A percentile compares a stretch with the other conserved stretches of the same genome.
Conservation (phyloP, 2,113 vertebrate genomes). For the Motacilla tschutschensis region DNA sequence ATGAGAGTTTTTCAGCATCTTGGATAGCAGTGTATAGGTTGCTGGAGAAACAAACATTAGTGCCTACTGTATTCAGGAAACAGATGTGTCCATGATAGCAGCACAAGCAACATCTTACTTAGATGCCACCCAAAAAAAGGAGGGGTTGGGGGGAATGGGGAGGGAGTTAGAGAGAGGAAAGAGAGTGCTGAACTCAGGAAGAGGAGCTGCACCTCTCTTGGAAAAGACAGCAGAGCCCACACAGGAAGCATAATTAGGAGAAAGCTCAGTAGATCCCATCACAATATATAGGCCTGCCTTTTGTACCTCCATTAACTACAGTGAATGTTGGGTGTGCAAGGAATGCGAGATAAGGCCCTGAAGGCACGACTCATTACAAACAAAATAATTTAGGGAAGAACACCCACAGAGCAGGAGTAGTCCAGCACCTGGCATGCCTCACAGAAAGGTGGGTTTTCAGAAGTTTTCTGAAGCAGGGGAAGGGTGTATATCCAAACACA, state of each 20-base stretch:
- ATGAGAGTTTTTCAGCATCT: background rate
- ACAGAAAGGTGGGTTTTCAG: slow-evolving; percentile 53
- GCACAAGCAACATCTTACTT: background rate
- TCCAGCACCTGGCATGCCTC: slow-evolving; percentile 52
- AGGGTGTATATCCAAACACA: slow-evolving; percentile 44
- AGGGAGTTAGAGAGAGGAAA: background rate
- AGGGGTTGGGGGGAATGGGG: accelerated
- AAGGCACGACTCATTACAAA: slow-evolving; percentile 8
- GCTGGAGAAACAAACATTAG: background rate
- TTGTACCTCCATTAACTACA: slow-evolving; percentile 2
- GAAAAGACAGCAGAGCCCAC: background rate
- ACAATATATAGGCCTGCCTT: background rate
- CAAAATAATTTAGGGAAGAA: slow-evolving; percentile 56
- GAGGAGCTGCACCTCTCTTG: background rate
- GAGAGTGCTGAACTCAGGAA: background rate
- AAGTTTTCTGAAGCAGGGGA: slow-evolving; percentile 42
- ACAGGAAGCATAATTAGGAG: background rate
- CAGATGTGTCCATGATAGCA: background rate
- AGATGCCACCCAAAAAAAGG: background rate
- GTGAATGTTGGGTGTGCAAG: slow-evolving; percentile 17
- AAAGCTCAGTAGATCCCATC: background rate
- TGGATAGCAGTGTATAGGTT: background rate
- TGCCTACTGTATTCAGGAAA: background rate
- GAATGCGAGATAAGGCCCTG: slow-evolving; percentile 2
- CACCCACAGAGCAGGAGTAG: slow-evolving; percentile 40